Conservation (phyloP, 2,797 vertebrate genomes). For the Enteromius afrohamiltoni region DNA sequence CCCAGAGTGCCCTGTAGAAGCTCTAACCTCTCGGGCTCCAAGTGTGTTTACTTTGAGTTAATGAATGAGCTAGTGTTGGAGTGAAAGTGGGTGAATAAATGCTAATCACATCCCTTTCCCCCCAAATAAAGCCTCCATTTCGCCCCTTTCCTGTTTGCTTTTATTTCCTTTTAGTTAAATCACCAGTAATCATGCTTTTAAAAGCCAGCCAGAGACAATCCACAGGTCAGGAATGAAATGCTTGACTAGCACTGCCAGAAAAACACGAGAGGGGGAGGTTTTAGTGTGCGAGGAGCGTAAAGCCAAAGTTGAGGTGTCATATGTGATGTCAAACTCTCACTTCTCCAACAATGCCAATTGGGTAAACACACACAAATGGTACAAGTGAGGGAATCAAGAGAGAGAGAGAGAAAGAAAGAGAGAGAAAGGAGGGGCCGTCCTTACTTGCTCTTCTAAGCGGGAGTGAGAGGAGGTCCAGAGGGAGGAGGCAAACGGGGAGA, state of each 20-base stretch:
- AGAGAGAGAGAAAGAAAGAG: slow-evolving; percentile 77
- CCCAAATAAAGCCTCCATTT: slow-evolving; percentile 24
- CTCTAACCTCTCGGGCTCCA: slow-evolving; percentile 46
- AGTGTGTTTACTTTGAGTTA: slow-evolving; percentile 81
- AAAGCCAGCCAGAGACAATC: slow-evolving; percentile 32
- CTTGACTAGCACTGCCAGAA: slow-evolving; percentile 6
- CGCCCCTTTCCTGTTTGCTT: slow-evolving; percentile 14
- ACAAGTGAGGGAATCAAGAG: slow-evolving; percentile 56
- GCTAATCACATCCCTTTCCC: slow-evolving; percentile 5
- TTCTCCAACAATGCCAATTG: slow-evolving; percentile 71
- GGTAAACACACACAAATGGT: slow-evolving; percentile 59
- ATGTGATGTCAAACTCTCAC: slow-evolving; percentile 68
- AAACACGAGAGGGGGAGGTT: slow-evolving; percentile 5
- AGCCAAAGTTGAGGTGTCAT: slow-evolving; percentile 37
- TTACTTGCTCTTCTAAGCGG: slow-evolving; percentile 74
- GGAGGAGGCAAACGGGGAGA: slow-evolving; percentile 72
- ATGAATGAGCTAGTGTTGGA: slow-evolving; percentile 80
- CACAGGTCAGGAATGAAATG: slow-evolving; percentile 30
- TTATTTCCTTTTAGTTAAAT: background rate
- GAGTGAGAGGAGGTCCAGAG: slow-evolving; percentile 64
- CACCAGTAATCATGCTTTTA: slow-evolving; percentile 20
- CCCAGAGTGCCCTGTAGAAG: slow-evolving; percentile 54
- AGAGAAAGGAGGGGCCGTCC: slow-evolving; percentile 80
- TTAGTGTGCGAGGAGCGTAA: background rate
- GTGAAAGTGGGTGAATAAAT: slow-evolving; percentile 41